Base-by-base conservation (phyloP, 2,113 vertebrate genomes). In the Tricholaema leucomelas region DNA sequence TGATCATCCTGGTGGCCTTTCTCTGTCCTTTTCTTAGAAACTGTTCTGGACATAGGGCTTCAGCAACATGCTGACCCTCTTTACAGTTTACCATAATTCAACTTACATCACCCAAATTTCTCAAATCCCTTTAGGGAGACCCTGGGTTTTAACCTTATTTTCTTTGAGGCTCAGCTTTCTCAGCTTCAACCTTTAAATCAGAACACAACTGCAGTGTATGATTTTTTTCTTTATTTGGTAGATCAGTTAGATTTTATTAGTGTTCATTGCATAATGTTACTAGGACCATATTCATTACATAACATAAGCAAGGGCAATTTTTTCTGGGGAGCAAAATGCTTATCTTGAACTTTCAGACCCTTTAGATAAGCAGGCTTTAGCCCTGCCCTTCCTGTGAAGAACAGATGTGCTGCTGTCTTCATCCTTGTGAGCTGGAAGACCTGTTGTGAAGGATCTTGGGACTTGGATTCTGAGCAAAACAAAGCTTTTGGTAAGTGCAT, bases 361-460 rank as follows among this genome's bases (percentile, higher is more conserved):
- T 52, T 46, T 5, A 93, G 96, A 93, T 95, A 95, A 93, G 92
- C 87, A 95, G 84, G 54, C 83, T 73, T 76, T 84, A 88, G 90
- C 92, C 91, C 92, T 74, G 93, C 93, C 95, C 94, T 94, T 95
- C 88, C 91, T 92, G 93, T 87, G 94, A 80, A 2, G 0, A 85
- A 48, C 74, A 85, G 36, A 63, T 52, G 44, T 13, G 60, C 46
- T 70, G 64, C 61, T 92, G 59, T 13, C 55, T 70, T 66, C 12
- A 0, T 65, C 40, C 33, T 6, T 63, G 36, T 79, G 23, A 79
- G 74, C 64, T 48, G 17, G 13, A 73, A 79, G 81, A 77, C 8
- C 56, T 63, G 78, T 60, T 73, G 48, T 60, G 52, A 72, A 80
- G 35, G 75, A 71, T 80, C 67, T 75, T 74, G 60, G 71, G 56